phyloP scores from a whole-genome alignment of 2,888 invertebrate genomes.

The Mythimna impura region DNA sequence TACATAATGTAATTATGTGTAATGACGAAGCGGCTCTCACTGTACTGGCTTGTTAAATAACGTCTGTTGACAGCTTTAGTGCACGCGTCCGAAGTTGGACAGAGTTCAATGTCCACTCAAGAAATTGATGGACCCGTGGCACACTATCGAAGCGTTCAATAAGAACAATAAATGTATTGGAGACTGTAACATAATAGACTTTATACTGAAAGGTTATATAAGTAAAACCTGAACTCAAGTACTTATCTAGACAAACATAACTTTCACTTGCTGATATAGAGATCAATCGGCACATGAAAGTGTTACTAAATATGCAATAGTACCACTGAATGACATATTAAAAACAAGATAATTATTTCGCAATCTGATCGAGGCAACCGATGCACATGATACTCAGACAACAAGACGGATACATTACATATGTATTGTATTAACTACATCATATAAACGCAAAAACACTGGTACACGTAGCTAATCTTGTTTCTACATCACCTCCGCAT shows the following conservation, averaged over 20 bases:
- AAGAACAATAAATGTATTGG: neutral
- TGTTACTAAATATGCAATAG: conserved; percentile 17
- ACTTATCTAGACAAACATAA: neutral
- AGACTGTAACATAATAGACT: conserved; percentile 10
- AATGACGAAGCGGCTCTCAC: conserved; percentile 29
- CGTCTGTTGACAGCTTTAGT: conserved; percentile 19
- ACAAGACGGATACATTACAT: conserved; percentile 30
- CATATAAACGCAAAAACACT: neutral
- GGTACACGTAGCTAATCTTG: conserved; percentile 17
- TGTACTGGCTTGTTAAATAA: conserved; percentile 38
- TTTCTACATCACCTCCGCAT: conserved; percentile 13
- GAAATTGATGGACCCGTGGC: conserved; percentile 13
- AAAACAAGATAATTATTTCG: conserved; percentile 35
- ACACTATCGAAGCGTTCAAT: conserved; percentile 13
- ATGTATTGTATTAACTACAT: conserved; percentile 2
- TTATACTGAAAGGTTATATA: conserved; percentile 22
- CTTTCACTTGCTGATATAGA: conserved; percentile 31
- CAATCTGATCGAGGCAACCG: conserved; percentile 29
- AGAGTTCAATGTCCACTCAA: conserved; percentile 38
- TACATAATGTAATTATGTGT: conserved; percentile 47
- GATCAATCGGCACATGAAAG: neutral
- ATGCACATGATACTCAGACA: conserved; percentile 12
- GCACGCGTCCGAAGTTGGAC: conserved; percentile 11
- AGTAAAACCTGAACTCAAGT: conserved; percentile 1
- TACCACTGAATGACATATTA: conserved; percentile 13